These are phyloP conservation scores for Colius striatus DNA, from an alignment of 2,113 vertebrate genomes.

Conservation along the genomic window DNA sequence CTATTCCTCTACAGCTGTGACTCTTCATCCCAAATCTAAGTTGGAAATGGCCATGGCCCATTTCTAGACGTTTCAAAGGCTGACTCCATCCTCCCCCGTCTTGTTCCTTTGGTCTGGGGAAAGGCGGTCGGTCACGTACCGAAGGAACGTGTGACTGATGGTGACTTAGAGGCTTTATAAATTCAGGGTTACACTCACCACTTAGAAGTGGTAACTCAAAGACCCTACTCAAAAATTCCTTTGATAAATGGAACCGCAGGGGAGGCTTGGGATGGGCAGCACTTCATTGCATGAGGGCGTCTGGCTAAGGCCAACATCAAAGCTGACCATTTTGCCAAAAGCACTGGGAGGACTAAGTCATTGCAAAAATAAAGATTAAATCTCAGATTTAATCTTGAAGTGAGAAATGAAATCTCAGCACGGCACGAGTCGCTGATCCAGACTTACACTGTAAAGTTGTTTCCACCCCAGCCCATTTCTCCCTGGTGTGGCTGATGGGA, in stretches of 20 bases:
- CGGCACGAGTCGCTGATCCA: not conserved
- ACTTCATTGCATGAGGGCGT: not conserved
- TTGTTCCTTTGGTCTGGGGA: not conserved
- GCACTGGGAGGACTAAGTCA: not conserved
- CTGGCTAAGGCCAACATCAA: conserved; percentile 26
- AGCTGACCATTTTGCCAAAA: conserved; percentile 10
- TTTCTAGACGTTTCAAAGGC: not conserved
- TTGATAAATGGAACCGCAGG: not conserved
- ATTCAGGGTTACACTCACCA: conserved; percentile 1
- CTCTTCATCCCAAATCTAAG: not conserved
- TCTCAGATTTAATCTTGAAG: conserved; percentile 24
- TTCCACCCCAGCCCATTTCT: not conserved
- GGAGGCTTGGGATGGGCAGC: conserved; percentile 23
- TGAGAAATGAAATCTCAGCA: conserved; percentile 26
- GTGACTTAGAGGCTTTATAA: not conserved
- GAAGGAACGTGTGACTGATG: not conserved
- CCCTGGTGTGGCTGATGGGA: not conserved
- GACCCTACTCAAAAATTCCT: conserved; percentile 29
- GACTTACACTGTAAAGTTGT: not conserved
- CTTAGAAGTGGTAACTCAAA: conserved; percentile 18
- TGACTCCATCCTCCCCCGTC: not conserved
- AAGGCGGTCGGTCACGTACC: not conserved
- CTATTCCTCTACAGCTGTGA: not conserved
- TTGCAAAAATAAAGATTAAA: conserved; percentile 13
- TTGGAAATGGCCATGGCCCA: not conserved